Percentiles rank a stretch among this genome's conserved stretches.
These are phyloP conservation scores for Danio jaintianensis DNA, from an alignment of 2,797 vertebrate species.

Conservation along the genomic window DNA sequence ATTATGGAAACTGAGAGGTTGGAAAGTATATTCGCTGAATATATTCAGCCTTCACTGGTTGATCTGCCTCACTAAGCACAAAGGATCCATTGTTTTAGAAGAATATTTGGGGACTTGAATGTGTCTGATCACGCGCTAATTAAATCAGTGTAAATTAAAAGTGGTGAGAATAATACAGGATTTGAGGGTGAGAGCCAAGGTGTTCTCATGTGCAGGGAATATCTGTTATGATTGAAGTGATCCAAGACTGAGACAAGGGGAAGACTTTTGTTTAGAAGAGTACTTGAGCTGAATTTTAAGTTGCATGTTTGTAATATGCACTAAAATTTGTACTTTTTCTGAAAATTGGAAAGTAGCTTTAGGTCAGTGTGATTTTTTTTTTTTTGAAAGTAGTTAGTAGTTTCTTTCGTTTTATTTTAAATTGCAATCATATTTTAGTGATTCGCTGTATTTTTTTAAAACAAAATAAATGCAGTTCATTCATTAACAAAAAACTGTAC, in stretches of 20 bases:
- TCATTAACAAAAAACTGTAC: background rate
- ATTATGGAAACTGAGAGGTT: constrained; percentile 64
- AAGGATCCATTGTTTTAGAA: constrained; percentile 57
- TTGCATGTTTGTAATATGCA: background rate
- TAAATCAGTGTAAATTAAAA: constrained; percentile 63
- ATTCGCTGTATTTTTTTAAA: too few species aligned
- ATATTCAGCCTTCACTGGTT: constrained; percentile 53
- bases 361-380: background rate
- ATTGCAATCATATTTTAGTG: too few species aligned
- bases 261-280: constrained; percentile 1
- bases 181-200: background rate
- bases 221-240: constrained; percentile 20
- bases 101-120: constrained; percentile 48
- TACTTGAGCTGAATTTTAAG: background rate
- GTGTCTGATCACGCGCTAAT: constrained; percentile 63
- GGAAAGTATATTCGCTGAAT: constrained; percentile 60
- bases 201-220: background rate
- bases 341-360: background rate
- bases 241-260: background rate
- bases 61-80: constrained; percentile 51
- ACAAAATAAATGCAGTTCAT: too few species aligned
- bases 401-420: too few species aligned
- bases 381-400: too few species aligned
- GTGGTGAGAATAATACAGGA: constrained; percentile 16
- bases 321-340: background rate